Conservation (phyloP, 2,113 vertebrate genomes). For the Patagioenas fasciata region DNA sequence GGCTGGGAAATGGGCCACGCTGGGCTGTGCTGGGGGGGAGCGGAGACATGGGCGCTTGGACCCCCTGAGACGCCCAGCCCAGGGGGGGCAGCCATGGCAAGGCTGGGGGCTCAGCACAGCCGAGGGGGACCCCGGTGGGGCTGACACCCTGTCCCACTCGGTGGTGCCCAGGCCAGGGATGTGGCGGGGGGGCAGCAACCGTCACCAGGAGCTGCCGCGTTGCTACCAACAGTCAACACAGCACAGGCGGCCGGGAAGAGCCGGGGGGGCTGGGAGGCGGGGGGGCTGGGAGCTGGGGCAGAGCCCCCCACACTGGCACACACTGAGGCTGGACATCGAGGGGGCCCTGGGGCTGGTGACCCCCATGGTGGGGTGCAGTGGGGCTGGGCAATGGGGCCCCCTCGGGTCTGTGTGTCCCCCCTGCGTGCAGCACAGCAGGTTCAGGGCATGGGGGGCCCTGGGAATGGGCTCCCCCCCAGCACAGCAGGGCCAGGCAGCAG, state of each 20-base stretch:
- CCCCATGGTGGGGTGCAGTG: neutral
- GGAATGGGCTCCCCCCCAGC: neutral
- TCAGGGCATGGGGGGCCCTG: fast-evolving
- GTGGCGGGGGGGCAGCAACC: neutral
- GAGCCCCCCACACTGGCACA: fast-evolving
- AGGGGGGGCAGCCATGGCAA: neutral
- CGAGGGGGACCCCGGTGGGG: fast-evolving
- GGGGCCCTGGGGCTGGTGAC: neutral
- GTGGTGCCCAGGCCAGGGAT: neutral
- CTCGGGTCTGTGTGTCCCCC: neutral
- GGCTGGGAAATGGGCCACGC: neutral
- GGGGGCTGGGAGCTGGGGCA: neutral
- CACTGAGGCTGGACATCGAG: fast-evolving
- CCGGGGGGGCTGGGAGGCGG: neutral
- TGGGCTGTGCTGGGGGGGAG: neutral
- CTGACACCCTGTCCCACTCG: neutral
- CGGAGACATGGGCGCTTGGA: neutral
- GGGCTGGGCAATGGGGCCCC: neutral
- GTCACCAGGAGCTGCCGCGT: constrained; percentile 5
- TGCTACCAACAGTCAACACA: constrained; percentile 48
- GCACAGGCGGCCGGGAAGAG: neutral
- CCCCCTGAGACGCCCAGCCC: neutral
- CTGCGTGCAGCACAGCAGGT: fast-evolving
- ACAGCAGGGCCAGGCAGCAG: neutral
- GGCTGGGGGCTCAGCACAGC: neutral